Evolutionary conservation across 2,797 vertebrate genomes (phyloP).

Genomic region (Syngnathus acus): DNA sequence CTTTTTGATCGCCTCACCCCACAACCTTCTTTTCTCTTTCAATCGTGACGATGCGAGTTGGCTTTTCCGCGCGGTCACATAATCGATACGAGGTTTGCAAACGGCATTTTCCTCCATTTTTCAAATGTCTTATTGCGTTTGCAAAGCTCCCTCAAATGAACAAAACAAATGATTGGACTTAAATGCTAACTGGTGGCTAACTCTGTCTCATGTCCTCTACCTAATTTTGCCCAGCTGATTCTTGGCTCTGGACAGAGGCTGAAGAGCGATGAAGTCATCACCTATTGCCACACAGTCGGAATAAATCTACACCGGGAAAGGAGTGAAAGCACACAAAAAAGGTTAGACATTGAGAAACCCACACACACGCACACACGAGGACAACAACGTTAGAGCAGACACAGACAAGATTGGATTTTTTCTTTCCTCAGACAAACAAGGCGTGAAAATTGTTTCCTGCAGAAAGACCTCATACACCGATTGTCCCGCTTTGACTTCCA

Average conservation of each 20-base stretch:
- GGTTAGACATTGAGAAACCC: conserved; percentile 34
- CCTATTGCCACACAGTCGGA: conserved; percentile 95
- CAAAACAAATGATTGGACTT: no score
- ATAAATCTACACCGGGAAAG: conserved; percentile 88
- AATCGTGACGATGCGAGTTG: no score
- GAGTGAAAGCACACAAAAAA: conserved; percentile 38
- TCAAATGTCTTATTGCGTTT: no score
- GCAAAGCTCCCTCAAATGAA: no score
- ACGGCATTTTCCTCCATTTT: no score
- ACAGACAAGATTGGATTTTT: conserved; percentile 13
- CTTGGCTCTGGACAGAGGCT: conserved; percentile 98
- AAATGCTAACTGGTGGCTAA: background rate
- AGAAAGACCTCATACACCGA: background rate
- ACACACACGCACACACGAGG: conserved; percentile 8
- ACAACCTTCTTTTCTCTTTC: no score
- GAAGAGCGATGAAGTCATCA: conserved; percentile 99
- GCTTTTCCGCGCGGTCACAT: no score
- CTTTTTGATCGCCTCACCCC: no score
- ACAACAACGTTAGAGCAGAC: conserved; percentile 35
- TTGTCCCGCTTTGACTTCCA: no score
- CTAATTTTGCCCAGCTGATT: conserved; percentile 99
- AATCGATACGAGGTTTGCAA: no score
- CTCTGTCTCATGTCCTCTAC: conserved; percentile 79
- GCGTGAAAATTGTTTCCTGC: conserved; percentile 22
- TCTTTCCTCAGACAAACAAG: conserved; percentile 11